Conservation (phyloP, 2,888 invertebrate genomes). For the Lasioglossum oenotherae region DNA sequence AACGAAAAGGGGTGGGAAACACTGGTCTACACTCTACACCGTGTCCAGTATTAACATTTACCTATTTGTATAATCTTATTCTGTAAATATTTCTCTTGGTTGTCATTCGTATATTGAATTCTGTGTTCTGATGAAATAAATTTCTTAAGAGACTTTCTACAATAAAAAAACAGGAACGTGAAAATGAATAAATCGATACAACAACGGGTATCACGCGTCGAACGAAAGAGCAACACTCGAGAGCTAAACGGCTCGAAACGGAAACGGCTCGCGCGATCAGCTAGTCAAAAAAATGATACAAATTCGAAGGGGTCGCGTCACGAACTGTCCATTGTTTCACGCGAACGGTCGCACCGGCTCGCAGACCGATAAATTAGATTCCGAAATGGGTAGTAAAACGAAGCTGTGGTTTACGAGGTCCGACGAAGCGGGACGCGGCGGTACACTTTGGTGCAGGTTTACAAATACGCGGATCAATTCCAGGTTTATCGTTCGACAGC, state of each 20-base stretch:
- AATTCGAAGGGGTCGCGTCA: background rate
- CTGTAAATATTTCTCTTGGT: too few relatives aligned
- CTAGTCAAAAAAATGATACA: background rate
- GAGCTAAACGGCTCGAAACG: background rate
- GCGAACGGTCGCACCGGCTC: slow-evolving; percentile 26
- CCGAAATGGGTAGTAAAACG: slow-evolving; percentile 76
- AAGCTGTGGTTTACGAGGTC: slow-evolving; percentile 51
- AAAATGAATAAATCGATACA: background rate
- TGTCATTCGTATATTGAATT: too few relatives aligned
- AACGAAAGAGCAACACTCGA: background rate
- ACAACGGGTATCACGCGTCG: background rate
- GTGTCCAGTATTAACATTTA: too few relatives aligned
- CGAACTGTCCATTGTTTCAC: slow-evolving; percentile 37
- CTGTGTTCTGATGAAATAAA: too few relatives aligned
- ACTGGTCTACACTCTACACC: too few relatives aligned
- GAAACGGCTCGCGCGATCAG: background rate
- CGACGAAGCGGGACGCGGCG: slow-evolving; percentile 33
- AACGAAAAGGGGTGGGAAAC: too few relatives aligned
- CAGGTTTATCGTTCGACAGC: slow-evolving; percentile 71
- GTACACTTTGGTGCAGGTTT: slow-evolving; percentile 62
- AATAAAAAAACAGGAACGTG: background rate
- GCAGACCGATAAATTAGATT: slow-evolving; percentile 74
- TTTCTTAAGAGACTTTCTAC: too few relatives aligned
- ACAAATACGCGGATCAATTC: slow-evolving; percentile 78
- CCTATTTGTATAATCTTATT: too few relatives aligned